Evolutionary conservation across 2,113 vertebrate genomes (phyloP).

Genomic region (Stigmatopora argus): DNA sequence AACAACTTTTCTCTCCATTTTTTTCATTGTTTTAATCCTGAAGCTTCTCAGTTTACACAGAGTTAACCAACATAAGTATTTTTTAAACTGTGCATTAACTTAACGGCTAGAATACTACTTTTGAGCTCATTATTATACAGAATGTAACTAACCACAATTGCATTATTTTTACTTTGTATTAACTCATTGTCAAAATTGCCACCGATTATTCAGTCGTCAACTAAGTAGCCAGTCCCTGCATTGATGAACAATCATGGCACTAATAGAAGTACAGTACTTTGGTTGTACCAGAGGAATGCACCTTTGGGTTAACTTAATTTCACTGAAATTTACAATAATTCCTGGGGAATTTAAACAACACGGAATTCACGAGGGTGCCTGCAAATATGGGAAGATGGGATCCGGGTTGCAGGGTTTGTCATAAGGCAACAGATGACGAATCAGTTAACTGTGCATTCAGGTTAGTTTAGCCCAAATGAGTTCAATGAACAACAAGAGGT

Average conservation of each 20-base stretch:
- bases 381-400: background rate
- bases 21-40: too few species aligned
- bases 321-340: background rate
- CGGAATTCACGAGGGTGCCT: background rate
- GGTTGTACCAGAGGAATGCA: background rate
- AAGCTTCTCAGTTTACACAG: too few species aligned
- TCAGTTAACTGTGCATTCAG: conserved; percentile 6
- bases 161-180: too few species aligned
- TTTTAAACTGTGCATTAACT: too few species aligned
- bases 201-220: too few species aligned
- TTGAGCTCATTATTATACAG: too few species aligned
- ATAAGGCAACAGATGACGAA: background rate
- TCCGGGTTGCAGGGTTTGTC: background rate
- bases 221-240: background rate
- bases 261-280: background rate
- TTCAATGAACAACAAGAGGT: background rate
- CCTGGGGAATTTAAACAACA: background rate
- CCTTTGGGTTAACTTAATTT: background rate
- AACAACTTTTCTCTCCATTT: too few species aligned
- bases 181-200: too few species aligned
- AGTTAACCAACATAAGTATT: too few species aligned
- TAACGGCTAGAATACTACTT: too few species aligned
- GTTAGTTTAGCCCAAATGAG: background rate
- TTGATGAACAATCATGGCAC: background rate
- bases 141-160: too few species aligned